These are phyloP conservation scores for Habropoda laboriosa DNA, from an alignment of 1,140 invertebrate species.

Conservation along the genomic window DNA sequence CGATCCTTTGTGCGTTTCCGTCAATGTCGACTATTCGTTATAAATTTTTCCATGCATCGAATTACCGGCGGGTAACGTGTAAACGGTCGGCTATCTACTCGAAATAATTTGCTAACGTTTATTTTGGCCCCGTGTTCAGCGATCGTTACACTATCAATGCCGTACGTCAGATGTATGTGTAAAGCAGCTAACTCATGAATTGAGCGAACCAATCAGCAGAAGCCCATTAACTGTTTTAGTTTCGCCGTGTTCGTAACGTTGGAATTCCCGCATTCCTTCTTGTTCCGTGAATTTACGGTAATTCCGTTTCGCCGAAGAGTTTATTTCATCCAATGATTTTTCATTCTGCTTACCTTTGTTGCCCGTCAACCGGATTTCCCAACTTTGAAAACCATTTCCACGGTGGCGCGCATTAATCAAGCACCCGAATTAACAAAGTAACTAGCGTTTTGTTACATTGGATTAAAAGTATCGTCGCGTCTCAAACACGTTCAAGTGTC, in stretches of 20 bases:
- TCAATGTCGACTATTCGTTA: constrained; percentile 12
- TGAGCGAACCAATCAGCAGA: constrained; percentile 29
- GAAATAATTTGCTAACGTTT: constrained; percentile 37
- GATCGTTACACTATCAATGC: constrained; percentile 38
- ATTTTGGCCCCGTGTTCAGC: constrained; percentile 26
- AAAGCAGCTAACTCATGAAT: constrained; percentile 35
- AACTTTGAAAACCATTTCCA: not conserved
- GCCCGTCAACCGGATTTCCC: not conserved
- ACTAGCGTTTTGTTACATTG: no score
- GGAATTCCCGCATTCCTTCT: constrained; percentile 34
- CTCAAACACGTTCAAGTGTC: no score
- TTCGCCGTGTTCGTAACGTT: constrained; percentile 11
- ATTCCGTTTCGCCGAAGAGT: constrained; percentile 39
- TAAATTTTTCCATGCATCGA: constrained; percentile 26
- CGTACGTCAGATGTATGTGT: constrained; percentile 14
- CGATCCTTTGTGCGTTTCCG: not conserved
- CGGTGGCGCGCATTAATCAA: no score
- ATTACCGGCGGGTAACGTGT: constrained; percentile 26
- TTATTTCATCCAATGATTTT: constrained; percentile 20
- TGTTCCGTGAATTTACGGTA: constrained; percentile 20
- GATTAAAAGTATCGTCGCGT: no score
- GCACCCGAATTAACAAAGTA: no score
- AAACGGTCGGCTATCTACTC: constrained; percentile 1
- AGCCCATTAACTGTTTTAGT: constrained; percentile 37
- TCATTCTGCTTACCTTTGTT: not conserved